Percentiles rank a stretch among this genome's conserved stretches.
These are phyloP conservation scores for Typhlomys cinereus DNA, from an alignment of 2,113 vertebrate species.

Conservation along the genomic window DNA sequence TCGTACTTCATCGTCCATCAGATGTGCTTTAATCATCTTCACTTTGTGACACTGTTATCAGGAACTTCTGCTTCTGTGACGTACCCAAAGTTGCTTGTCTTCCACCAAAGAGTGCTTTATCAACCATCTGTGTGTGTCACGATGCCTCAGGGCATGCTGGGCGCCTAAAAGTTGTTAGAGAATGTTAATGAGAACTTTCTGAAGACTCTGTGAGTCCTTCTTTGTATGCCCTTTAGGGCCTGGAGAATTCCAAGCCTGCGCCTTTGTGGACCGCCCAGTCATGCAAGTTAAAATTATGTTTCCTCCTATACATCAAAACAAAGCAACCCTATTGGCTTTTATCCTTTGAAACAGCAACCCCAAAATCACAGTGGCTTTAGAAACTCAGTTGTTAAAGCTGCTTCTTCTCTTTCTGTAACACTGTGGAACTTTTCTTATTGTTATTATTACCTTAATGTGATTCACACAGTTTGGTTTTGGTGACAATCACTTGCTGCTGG, in stretches of 20 bases:
- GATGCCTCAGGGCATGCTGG: constrained; percentile 15
- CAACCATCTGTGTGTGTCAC: constrained; percentile 61
- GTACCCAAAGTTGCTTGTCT: constrained; percentile 75
- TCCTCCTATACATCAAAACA: background rate
- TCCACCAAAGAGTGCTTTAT: constrained; percentile 86
- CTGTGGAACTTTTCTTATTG: background rate
- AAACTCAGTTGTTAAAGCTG: background rate
- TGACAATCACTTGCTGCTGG: background rate
- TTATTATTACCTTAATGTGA: background rate
- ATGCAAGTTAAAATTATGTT: background rate
- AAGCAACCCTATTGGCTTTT: background rate
- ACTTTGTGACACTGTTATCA: constrained; percentile 75
- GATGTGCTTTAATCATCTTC: constrained; percentile 63
- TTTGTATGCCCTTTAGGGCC: background rate
- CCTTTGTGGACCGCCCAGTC: background rate
- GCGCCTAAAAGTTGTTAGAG: constrained; percentile 24
- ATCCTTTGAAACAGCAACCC: background rate
- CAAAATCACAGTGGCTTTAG: constrained; percentile 12
- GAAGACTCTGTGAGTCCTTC: background rate
- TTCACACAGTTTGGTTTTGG: background rate
- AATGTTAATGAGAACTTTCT: background rate
- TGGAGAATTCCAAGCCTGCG: background rate
- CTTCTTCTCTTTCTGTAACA: background rate
- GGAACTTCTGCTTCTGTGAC: constrained; percentile 44
- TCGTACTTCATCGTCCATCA: constrained; percentile 26